These are phyloP conservation scores for Icerya purchasi DNA, from an alignment of 2,888 invertebrate species.

Conservation along the genomic window DNA sequence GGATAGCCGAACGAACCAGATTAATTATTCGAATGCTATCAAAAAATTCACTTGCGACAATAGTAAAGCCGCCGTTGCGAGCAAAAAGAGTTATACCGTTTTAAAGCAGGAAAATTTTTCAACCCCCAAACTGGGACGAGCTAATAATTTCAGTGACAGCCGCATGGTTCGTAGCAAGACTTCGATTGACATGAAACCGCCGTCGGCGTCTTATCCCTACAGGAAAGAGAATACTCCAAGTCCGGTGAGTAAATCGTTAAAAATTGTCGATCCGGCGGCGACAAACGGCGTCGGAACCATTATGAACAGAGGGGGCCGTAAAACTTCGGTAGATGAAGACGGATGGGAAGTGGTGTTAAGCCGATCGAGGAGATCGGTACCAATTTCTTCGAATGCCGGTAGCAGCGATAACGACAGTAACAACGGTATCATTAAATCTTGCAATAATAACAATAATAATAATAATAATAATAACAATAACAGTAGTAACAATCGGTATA, in stretches of 20 bases:
- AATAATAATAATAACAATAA: slow-evolving; percentile 7
- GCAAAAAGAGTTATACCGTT: not conserved
- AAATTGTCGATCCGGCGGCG: slow-evolving; percentile 14
- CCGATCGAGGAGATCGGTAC: slow-evolving; percentile 33
- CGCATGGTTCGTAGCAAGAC: slow-evolving; percentile 14
- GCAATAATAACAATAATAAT: slow-evolving; percentile 16
- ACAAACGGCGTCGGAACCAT: not conserved
- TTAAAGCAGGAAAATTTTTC: too few species aligned
- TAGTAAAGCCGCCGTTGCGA: too few species aligned
- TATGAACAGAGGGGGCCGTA: slow-evolving; percentile 20
- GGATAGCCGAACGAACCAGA: too few species aligned
- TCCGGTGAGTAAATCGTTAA: too few species aligned
- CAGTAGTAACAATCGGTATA: not conserved
- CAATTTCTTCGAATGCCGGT: slow-evolving; percentile 23
- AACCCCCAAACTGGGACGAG: too few species aligned
- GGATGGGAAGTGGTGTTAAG: slow-evolving; percentile 83
- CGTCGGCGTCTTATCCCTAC: not conserved
- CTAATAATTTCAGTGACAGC: too few species aligned
- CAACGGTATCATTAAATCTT: slow-evolving; percentile 16
- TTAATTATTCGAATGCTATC: too few species aligned
- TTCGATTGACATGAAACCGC: slow-evolving; percentile 12
- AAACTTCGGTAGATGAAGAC: slow-evolving; percentile 28
- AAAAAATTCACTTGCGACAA: too few species aligned
- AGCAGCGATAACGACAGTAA: slow-evolving; percentile 17
- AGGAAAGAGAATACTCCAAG: not conserved